These are phyloP conservation scores for Probaryconus sp. DNA, from an alignment of 1,140 invertebrate genomes.

Conservation along the genomic window DNA sequence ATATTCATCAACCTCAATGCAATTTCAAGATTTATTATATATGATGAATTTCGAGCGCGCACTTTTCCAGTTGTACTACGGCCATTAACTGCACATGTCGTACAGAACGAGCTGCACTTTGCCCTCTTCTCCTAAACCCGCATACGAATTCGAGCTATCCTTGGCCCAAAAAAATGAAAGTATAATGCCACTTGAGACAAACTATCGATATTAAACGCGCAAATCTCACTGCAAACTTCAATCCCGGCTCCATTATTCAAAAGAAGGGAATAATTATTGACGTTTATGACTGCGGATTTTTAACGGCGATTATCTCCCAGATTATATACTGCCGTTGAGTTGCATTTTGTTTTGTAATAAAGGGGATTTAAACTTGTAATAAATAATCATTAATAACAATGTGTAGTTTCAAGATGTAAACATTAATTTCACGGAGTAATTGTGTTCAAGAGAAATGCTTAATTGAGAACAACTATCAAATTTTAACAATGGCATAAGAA, in stretches of 20 bases:
- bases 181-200: slow-evolving; percentile 15
- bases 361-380: too few species aligned
- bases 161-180: slow-evolving; percentile 39
- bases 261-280: too few species aligned
- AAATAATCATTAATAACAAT: too few species aligned
- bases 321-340: too few species aligned
- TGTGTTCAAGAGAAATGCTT: too few species aligned
- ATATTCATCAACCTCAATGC: slow-evolving; percentile 33
- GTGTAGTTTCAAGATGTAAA: too few species aligned
- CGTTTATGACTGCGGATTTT: too few species aligned
- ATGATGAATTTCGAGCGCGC: slow-evolving; percentile 27
- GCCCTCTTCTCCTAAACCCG: slow-evolving; percentile 21
- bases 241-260: background rate
- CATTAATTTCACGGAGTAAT: too few species aligned
- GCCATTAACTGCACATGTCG: slow-evolving; percentile 37
- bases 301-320: too few species aligned
- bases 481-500: too few species aligned
- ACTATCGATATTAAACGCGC: slow-evolving; percentile 8
- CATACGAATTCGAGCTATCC: slow-evolving; percentile 26
- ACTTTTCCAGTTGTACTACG: slow-evolving; percentile 14
- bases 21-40: slow-evolving; percentile 22
- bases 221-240: background rate
- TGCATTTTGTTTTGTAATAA: too few species aligned
- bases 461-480: too few species aligned
- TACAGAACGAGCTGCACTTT: slow-evolving; percentile 16